Percentiles rank a stretch among this genome's conserved stretches.
These are phyloP conservation scores for Bujurquina vittata DNA, from an alignment of 2,113 vertebrate genomes.

Conservation along the genomic window DNA sequence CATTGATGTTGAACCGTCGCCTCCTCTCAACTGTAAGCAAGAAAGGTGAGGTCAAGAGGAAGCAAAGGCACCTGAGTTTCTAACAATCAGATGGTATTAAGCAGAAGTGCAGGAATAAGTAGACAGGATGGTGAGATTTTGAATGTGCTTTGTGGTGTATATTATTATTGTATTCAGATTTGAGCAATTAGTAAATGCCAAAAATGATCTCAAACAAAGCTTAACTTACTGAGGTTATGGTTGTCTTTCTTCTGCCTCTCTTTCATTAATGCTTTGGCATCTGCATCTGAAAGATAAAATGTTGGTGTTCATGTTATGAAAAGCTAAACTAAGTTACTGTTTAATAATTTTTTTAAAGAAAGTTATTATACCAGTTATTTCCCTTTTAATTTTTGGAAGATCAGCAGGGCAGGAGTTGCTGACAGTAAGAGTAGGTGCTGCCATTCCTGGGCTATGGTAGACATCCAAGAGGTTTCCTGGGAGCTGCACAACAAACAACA, in stretches of 20 bases:
- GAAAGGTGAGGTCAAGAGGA: background rate
- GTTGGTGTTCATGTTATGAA: background rate
- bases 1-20: conserved; percentile 93
- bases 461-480: conserved; percentile 88
- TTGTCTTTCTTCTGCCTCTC: conserved; percentile 95
- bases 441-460: conserved; percentile 82
- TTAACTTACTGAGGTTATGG: conserved; percentile 90
- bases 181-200: background rate
- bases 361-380: conserved; percentile 81
- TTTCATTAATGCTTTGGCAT: conserved; percentile 81
- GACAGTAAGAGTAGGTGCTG: conserved; percentile 81
- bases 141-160: background rate
- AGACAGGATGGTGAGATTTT: background rate
- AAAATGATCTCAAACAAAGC: background rate
- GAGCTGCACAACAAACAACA: conserved; percentile 65
- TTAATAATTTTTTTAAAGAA: background rate
- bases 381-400: conserved; percentile 88
- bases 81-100: background rate
- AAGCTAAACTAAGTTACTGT: background rate
- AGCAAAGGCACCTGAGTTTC: background rate
- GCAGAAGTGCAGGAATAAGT: background rate
- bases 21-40: conserved; percentile 86
- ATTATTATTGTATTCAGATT: background rate
- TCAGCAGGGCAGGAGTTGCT: conserved; percentile 93
- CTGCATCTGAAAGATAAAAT: conserved; percentile 67